These are phyloP conservation scores for Cassiopea andromeda DNA, from an alignment of 30 jellyfish, hydroid and myxozoan genomes.

Conservation along the genomic window DNA sequence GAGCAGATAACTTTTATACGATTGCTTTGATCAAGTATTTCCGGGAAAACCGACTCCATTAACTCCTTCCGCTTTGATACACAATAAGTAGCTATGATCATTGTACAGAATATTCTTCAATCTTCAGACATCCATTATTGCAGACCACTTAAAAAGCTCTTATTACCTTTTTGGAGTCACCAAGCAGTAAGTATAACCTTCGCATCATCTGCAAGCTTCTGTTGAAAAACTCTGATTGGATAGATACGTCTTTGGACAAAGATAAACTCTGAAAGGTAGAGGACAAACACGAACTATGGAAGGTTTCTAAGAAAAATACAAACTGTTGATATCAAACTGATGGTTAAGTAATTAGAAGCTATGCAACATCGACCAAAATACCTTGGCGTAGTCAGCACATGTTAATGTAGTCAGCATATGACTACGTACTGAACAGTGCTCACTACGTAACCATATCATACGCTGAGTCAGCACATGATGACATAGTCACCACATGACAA, in stretches of 20 bases:
- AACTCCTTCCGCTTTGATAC: not conserved
- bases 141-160: not conserved
- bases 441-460: no score
- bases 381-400: no score
- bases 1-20: not conserved
- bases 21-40: not conserved
- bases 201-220: not conserved
- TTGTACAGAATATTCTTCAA: not conserved
- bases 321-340: no score
- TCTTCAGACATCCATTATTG: not conserved
- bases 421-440: no score
- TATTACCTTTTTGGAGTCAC: constrained; percentile 26
- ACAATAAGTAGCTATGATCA: not conserved
- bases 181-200: constrained; percentile 24
- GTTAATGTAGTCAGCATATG: no score
- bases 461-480: no score
- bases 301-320: no score
- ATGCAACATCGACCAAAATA: no score
- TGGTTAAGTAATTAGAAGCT: no score
- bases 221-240: constrained; percentile 6
- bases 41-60: not conserved
- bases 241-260: not conserved
- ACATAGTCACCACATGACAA: no score
- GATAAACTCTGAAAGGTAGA: constrained; percentile 3
- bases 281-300: not conserved